Evolutionary conservation across 1,140 invertebrate species (phyloP), one percentile per base, ranked within the genome.

Genomic region (Capitella teleta): DNA sequence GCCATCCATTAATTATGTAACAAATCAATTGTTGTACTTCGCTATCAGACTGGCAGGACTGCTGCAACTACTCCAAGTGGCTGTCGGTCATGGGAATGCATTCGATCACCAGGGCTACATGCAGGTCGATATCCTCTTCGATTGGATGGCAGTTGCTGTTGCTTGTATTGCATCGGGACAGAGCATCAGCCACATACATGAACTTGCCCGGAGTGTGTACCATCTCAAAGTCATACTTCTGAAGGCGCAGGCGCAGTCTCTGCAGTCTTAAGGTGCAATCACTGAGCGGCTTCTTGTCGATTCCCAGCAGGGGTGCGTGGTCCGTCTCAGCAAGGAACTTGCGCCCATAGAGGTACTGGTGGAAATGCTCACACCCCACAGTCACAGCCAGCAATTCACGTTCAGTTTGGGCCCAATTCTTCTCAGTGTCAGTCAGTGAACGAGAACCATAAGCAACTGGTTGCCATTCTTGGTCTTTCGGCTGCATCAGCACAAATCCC

Each of bases 301-400:
- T 73, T 21, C 44, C 47, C 21, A 68, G 61, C 0, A 73, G 53
- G 21, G 66, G 68, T 46, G 67, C 64, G 50, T 70, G 66, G 49
- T 71, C 64, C 0, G 57, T 65, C 23, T 67, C 43, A 14, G 56
- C 43, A 8, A 40, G 48, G 3, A 57, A 28, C 24, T 24, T 25
- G 21, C 53, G 58, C 5, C 66, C 67, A 58, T 68, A 68, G 6
- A 68, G 54, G 51, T 63, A 71, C 23, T 63, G 36, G 48, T 68
- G 66, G 58, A 73, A 75, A 28, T 61, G 49, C 43, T 70, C 63
- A 5, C 64, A 58, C 5, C 61, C 63, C 52, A 73, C 77, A 4
- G 76, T 59, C 32, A 76, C 70, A 2, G 74, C 70, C 2, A 76
- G 57, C 3, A 70, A 60, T 57, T 78, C 74, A 49, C 68, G 66